phyloP scores from a whole-genome alignment of 2,888 invertebrate genomes.

The Ormyrus thymus region DNA sequence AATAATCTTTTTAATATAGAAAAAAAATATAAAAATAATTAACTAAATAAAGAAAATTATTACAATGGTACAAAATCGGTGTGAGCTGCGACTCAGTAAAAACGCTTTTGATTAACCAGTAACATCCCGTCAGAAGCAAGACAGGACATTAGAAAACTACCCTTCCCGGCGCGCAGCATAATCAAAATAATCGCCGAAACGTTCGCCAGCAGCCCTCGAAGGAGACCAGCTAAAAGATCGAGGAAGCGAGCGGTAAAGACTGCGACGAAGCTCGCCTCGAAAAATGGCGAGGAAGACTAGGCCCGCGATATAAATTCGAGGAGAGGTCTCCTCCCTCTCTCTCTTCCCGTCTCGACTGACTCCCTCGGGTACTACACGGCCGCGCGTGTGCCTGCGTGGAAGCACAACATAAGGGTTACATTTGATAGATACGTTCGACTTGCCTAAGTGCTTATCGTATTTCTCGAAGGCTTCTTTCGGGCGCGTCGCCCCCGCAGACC shows the following conservation, averaged over 20 bases:
- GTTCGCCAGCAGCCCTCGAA: conserved; percentile 24
- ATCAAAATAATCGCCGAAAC: conserved; percentile 73
- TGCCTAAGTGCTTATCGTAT: conserved; percentile 74
- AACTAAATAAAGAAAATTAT: too few relatives aligned
- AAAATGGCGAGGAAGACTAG: conserved; percentile 58
- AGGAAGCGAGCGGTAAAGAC: conserved; percentile 30
- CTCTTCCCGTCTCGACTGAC: conserved; percentile 47
- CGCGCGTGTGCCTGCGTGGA: conserved; percentile 18
- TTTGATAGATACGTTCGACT: conserved; percentile 73
- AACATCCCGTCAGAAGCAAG: too few relatives aligned
- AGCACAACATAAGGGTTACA: conserved; percentile 70
- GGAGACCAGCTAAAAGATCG: neutral
- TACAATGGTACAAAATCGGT: too few relatives aligned
- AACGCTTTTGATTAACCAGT: too few relatives aligned
- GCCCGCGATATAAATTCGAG: conserved; percentile 72
- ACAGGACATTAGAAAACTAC: conserved; percentile 71
- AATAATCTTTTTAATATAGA: too few relatives aligned
- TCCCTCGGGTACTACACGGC: conserved; percentile 66
- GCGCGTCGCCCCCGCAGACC: conserved; percentile 11
- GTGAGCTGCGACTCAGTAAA: too few relatives aligned
- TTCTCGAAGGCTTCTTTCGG: conserved; percentile 62
- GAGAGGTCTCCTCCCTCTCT: conserved; percentile 59
- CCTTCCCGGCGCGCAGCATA: conserved; percentile 68
- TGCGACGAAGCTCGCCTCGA: neutral
- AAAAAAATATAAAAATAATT: too few relatives aligned